Percentiles rank a stretch among this genome's conserved stretches.
Evolutionary conservation across 2,888 invertebrate genomes (phyloP).

Genomic region (Rapana venosa): DNA sequence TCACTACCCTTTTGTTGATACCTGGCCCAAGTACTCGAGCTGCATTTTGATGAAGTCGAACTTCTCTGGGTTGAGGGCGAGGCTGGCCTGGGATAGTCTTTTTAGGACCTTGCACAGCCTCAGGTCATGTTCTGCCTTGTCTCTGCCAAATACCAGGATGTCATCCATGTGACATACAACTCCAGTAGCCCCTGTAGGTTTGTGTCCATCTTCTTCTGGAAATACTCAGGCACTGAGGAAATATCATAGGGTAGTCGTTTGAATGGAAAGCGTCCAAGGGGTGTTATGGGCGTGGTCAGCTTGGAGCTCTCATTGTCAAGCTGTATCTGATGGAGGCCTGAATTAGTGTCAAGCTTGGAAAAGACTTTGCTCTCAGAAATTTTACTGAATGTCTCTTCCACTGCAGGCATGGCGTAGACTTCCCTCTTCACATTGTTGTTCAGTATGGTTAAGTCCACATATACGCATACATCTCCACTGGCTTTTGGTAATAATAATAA

Average conservation of each 20-base stretch:
- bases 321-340: background rate
- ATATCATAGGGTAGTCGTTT: background rate
- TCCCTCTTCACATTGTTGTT: background rate
- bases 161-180: background rate
- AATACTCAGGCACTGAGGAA: background rate
- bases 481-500: too few relatives aligned
- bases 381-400: background rate
- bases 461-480: background rate
- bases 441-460: background rate
- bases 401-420: background rate
- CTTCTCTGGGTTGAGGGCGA: background rate
- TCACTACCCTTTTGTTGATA: constrained; percentile 81
- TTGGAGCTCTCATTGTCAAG: background rate
- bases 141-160: background rate
- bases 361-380: background rate
- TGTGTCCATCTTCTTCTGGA: background rate
- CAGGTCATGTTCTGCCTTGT: background rate
- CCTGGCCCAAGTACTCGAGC: constrained; percentile 27
- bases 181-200: background rate
- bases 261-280: background rate
- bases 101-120: background rate
- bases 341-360: background rate
- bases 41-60: background rate
- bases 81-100: background rate
- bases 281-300: background rate